Base-by-base conservation (phyloP, 2,113 vertebrate species). In the Procapra przewalskii region DNA sequence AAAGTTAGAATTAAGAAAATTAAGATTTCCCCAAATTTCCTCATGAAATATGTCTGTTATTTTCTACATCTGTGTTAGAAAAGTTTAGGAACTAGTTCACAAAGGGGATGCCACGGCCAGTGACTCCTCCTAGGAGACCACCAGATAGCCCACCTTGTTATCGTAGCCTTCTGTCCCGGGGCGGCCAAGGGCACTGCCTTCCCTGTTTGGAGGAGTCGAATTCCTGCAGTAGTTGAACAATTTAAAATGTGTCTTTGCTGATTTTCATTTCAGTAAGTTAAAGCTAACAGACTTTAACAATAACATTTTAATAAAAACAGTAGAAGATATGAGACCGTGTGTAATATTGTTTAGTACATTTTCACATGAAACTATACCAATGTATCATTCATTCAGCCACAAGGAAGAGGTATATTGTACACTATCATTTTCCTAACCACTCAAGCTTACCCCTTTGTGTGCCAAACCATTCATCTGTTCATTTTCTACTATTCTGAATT, bases 401-500 rank as follows among this genome's bases (percentile, higher is more conserved):
- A 48, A 95, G 17, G 16, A 79, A 84, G 54, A 84, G 36, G 21
- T 23, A 83, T 12, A 31, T 90, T 2, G 6, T 33, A 21, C 8
- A 33, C 29, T 89, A 43, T 60, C 4, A 15, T 27, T 93, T 93
- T 88, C 19, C 59, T 82, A 82, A 64, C 27, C 80, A 80, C 52
- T 52, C 17, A 57, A 83, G 1, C 52, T 90, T 87, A n/a, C 5
- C 1, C 21, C 16, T 86, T 90, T 29, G 6, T 55, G 6, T 96
- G 23, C 7, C 7, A 92, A 90, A 60, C 36, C 36, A 54, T 54
- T 93, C 19, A 43, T 55, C 48, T 43, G 50, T 79, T 83, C 88
- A 62, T 80, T 95, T 89, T 86, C 48, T 84, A 71, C 60, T 67
- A 50, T 48, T 57, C n/a, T 91, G 31, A 16, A 59, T 95, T 92